Evolutionary conservation across 1,140 invertebrate genomes (phyloP).

Genomic region (Chionoecetes opilio): DNA sequence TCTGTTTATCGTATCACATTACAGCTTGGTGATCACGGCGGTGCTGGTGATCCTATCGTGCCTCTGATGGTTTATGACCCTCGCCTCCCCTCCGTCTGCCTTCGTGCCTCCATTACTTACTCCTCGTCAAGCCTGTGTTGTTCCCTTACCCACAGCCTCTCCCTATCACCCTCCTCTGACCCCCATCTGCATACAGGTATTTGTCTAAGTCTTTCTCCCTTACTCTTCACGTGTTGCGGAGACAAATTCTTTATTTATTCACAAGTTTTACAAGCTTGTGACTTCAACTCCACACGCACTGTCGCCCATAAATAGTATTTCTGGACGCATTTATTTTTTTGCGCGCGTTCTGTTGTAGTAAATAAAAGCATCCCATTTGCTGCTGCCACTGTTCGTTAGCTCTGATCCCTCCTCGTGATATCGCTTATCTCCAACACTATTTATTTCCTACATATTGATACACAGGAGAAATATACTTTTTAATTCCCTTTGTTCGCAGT

Average conservation of each 20-base stretch:
- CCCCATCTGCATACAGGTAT: not conserved
- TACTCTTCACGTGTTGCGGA: not conserved
- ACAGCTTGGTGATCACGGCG: slow-evolving; percentile 54
- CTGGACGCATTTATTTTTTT: not conserved
- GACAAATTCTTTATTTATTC: not conserved
- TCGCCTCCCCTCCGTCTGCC: not conserved
- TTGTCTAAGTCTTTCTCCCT: not conserved
- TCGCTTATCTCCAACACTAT: not conserved
- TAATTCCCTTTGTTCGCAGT: not conserved
- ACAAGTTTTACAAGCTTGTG: not conserved
- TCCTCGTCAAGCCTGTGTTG: not conserved
- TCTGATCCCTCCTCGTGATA: not conserved
- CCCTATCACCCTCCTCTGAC: not conserved
- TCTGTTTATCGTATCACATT: slow-evolving; percentile 67
- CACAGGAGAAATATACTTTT: slow-evolving; percentile 12
- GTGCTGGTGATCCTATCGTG: slow-evolving; percentile 48
- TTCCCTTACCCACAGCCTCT: not conserved
- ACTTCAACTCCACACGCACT: not conserved
- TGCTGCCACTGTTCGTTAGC: slow-evolving; percentile 24
- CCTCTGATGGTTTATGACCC: slow-evolving; percentile 50
- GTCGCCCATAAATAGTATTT: not conserved
- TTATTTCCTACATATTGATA: slow-evolving; percentile 20
- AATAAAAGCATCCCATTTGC: slow-evolving; percentile 9
- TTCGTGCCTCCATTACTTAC: slow-evolving; percentile 1
- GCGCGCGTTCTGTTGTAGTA: not conserved